phyloP scores from a whole-genome alignment of 2,888 invertebrate genomes.

The Lepidonotus clava region DNA sequence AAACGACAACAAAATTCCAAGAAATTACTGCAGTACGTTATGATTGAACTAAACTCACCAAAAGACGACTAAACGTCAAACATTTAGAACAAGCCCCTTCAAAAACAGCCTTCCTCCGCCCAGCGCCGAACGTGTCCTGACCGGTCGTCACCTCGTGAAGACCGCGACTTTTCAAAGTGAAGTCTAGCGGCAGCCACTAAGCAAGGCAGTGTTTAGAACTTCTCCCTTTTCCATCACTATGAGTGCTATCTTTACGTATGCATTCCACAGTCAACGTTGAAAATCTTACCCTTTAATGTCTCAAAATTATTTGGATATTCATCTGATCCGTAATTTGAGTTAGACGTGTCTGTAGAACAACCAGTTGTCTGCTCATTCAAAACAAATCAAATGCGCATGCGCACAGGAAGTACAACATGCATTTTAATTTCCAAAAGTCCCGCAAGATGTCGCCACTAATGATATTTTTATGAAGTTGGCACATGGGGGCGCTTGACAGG shows the following conservation, averaged over 20 bases:
- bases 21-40: too few relatives aligned
- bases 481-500: too few relatives aligned
- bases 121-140: constrained; percentile 31
- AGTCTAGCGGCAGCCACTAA: too few relatives aligned
- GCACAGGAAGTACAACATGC: too few relatives aligned
- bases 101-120: too few relatives aligned
- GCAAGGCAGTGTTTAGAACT: too few relatives aligned
- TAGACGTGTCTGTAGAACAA: not conserved
- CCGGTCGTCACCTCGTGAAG: not conserved
- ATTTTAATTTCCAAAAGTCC: too few relatives aligned
- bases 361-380: constrained; percentile 47
- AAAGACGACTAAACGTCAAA: not conserved
- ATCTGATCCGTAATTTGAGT: not conserved
- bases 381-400: constrained; percentile 45
- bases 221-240: too few relatives aligned
- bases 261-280: not conserved
- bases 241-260: too few relatives aligned
- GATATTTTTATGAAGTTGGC: too few relatives aligned
- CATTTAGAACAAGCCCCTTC: not conserved
- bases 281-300: not conserved
- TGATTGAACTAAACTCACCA: not conserved
- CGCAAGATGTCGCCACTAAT: too few relatives aligned
- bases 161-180: constrained; percentile 1
- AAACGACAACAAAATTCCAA: too few relatives aligned
- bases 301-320: not conserved